Evolutionary conservation across 2,888 invertebrate species (phyloP).

Genomic region (Leptodirus hochenwartii): DNA sequence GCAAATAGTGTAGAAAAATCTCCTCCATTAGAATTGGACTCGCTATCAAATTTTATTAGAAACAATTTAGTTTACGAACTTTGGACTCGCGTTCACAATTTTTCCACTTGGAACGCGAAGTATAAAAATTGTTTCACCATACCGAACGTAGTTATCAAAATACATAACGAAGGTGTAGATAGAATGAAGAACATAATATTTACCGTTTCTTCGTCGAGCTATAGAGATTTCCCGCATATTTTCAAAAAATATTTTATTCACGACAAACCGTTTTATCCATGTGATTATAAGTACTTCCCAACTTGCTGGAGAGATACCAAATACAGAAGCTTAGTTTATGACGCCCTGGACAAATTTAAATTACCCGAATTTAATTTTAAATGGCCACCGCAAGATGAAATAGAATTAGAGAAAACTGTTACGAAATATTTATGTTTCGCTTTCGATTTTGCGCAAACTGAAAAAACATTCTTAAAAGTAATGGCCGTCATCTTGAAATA

Average conservation of each 20-base stretch:
- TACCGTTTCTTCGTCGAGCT: constrained; percentile 37
- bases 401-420: constrained; percentile 30
- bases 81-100: constrained; percentile 35
- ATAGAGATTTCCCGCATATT: constrained; percentile 45
- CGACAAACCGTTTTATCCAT: constrained; percentile 33
- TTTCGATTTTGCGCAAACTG: constrained; percentile 30
- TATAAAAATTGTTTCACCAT: constrained; percentile 31
- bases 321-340: constrained; percentile 31
- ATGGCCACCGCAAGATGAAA: constrained; percentile 29
- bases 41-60: constrained; percentile 34
- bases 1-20: constrained; percentile 31
- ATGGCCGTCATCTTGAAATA: constrained; percentile 25
- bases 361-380: constrained; percentile 30
- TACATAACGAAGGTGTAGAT: constrained; percentile 49
- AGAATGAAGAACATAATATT: constrained; percentile 39
- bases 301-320: constrained; percentile 37
- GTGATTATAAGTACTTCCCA: constrained; percentile 48
- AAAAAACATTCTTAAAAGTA: constrained; percentile 32
- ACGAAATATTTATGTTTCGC: constrained; percentile 32
- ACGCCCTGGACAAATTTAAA: constrained; percentile 33
- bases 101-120: constrained; percentile 25
- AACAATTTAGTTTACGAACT: constrained; percentile 40
- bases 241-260: constrained; percentile 35
- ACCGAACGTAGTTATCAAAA: constrained; percentile 36
- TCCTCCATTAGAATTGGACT: constrained; percentile 38